A percentile compares a stretch with the other conserved stretches of the same genome.
Conservation (phyloP, 2,113 vertebrate genomes). For the Fukomys damarensis region DNA sequence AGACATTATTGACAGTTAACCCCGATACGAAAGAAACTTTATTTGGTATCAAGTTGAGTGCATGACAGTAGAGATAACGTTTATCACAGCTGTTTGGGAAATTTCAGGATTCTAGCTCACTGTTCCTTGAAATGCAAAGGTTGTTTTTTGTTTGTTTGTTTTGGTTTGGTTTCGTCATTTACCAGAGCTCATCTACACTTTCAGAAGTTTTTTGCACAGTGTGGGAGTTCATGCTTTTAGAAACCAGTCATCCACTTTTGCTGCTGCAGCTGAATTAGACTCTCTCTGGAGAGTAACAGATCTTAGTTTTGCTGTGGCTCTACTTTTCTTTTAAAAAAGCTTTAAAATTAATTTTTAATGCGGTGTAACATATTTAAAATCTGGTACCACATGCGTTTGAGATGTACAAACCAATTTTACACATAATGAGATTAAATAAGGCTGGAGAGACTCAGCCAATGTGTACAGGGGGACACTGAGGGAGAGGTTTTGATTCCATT, state of each 20-base stretch:
- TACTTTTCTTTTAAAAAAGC: not conserved
- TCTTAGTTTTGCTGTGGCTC: conserved; percentile 1
- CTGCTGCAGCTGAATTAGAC: conserved; percentile 30
- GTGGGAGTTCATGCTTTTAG: conserved; percentile 41
- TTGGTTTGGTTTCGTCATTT: not conserved
- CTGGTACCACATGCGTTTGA: not conserved
- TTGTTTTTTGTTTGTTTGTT: not conserved
- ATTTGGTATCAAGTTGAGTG: conserved; percentile 39
- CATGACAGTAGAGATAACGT: conserved; percentile 17
- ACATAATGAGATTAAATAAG: conserved; percentile 17
- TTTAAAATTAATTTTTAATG: conserved; percentile 68
- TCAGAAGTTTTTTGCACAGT: not conserved
- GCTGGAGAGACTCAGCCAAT: not conserved
- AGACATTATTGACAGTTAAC: conserved; percentile 43
- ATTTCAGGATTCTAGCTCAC: not conserved
- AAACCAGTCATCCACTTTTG: not conserved
- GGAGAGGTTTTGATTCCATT: not conserved
- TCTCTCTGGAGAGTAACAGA: conserved; percentile 29
- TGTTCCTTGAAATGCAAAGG: not conserved
- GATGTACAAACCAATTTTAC: not conserved
- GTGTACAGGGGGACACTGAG: not conserved
- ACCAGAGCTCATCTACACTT: not conserved
- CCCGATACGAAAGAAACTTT: conserved; percentile 59
- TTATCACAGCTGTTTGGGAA: not conserved
- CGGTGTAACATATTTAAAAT: conserved; percentile 36